Conservation (phyloP, 2,888 invertebrate genomes). For the Watsonalla cultraria region DNA sequence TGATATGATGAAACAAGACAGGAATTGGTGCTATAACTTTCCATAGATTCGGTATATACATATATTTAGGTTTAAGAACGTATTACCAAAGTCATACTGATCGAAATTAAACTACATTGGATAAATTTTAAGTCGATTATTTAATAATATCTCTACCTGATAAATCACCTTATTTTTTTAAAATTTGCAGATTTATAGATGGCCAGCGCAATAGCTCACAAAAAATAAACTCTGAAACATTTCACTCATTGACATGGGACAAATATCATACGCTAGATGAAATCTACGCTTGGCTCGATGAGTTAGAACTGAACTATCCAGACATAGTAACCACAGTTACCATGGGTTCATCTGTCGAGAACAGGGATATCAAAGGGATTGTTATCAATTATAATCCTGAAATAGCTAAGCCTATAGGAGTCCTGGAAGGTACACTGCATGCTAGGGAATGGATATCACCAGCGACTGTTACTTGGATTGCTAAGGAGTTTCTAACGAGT, state of each 20-base stretch:
- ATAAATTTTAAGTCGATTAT: too few species aligned
- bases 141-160: too few species aligned
- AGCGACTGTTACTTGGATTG: constrained; percentile 82
- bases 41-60: too few species aligned
- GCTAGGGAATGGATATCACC: constrained; percentile 87
- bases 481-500: constrained; percentile 83
- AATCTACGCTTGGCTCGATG: constrained; percentile 80
- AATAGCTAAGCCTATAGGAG: constrained; percentile 61
- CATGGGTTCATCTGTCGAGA: constrained; percentile 80
- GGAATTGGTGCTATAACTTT: too few species aligned
- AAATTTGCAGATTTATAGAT: constrained; percentile 67
- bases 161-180: too few species aligned
- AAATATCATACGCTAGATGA: constrained; percentile 79
- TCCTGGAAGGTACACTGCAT: constrained; percentile 82
- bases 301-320: constrained; percentile 68
- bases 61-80: too few species aligned
- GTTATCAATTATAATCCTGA: constrained; percentile 56
- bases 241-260: constrained; percentile 68
- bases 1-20: too few species aligned
- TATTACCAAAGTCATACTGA: too few species aligned
- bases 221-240: constrained; percentile 31
- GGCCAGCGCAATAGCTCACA: constrained; percentile 48
- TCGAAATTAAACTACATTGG: too few species aligned
- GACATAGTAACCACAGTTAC: constrained; percentile 64
- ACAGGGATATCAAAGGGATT: constrained; percentile 79